Evolutionary conservation across 2,888 invertebrate species (phyloP).

Genomic region (Hirtodrosophila alboralis): DNA sequence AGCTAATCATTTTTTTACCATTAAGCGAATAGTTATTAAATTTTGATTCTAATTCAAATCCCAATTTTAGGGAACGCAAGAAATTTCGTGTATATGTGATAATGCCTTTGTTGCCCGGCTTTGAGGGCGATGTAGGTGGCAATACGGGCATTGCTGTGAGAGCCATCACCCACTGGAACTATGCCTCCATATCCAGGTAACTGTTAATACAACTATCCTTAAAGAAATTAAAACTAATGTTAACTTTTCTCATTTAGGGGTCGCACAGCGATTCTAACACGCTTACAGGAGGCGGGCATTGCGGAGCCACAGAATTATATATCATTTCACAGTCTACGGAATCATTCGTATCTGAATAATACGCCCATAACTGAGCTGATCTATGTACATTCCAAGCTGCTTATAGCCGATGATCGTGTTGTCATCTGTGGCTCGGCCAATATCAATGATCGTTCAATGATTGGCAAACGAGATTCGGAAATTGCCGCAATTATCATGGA

Average conservation of each 20-base stretch:
- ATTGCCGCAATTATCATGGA: constrained; percentile 95
- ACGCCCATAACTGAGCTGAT: constrained; percentile 96
- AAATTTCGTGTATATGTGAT: constrained; percentile 96
- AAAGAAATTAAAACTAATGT: background rate
- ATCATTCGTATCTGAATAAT: constrained; percentile 90
- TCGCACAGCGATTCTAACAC: constrained; percentile 91
- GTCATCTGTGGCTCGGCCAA: constrained; percentile 99
- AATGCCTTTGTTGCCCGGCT: constrained; percentile 96
- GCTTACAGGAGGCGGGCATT: constrained; percentile 91
- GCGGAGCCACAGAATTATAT: constrained; percentile 93
- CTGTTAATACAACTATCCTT: constrained; percentile 2
- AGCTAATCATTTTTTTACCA: no score
- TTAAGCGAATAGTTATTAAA: no score
- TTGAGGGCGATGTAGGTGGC: constrained; percentile 98
- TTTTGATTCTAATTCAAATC: no score
- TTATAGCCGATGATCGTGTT: constrained; percentile 96
- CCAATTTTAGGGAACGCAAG: constrained; percentile 88
- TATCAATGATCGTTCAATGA: constrained; percentile 97
- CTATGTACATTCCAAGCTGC: constrained; percentile 98
- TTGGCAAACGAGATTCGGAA: constrained; percentile 97
- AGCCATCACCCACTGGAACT: constrained; percentile 99
- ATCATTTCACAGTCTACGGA: constrained; percentile 95
- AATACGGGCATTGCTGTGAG: constrained; percentile 94
- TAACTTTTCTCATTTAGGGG: constrained; percentile 87
- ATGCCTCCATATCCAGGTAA: constrained; percentile 95